Percentiles rank a stretch among this genome's conserved stretches.
Evolutionary conservation across 2,888 invertebrate species (phyloP).

Genomic region (Zootermopsis nevadensis): DNA sequence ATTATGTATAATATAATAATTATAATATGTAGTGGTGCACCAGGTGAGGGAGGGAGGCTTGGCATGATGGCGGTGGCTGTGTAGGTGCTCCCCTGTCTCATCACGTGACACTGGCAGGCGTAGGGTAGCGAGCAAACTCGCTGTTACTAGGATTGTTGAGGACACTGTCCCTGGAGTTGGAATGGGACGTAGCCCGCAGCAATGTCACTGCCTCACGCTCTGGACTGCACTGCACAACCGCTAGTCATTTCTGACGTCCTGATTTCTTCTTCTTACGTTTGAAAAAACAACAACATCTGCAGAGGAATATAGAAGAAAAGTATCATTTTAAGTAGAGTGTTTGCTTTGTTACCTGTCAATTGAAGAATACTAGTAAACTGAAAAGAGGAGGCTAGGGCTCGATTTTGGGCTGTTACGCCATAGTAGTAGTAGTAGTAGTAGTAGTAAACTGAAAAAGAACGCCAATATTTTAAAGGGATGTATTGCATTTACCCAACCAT

Average conservation of each 20-base stretch:
- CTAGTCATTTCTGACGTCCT: conserved; percentile 90
- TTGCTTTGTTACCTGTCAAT: too few relatives aligned
- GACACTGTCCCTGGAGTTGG: conserved; percentile 72
- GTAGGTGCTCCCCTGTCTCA: conserved; percentile 4
- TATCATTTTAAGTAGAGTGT: too few relatives aligned
- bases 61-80: too few relatives aligned
- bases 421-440: too few relatives aligned
- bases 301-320: conserved; percentile 59
- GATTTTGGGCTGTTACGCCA: too few relatives aligned
- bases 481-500: too few relatives aligned
- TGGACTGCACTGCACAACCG: conserved; percentile 73
- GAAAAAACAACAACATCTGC: conserved; percentile 98
- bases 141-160: conserved; percentile 62
- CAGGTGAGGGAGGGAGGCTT: conserved; percentile 5
- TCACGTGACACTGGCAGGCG: conserved; percentile 56
- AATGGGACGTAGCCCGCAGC: conserved; percentile 72
- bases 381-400: too few relatives aligned
- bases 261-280: conserved; percentile 99
- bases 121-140: conserved; percentile 50
- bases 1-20: conserved; percentile 33
- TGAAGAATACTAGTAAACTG: too few relatives aligned
- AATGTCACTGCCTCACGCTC: conserved; percentile 73
- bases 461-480: too few relatives aligned
- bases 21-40: conserved; percentile 29
- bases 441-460: too few relatives aligned